phyloP scores from a whole-genome alignment of 2,888 invertebrate species.

The Oscheius sp. region DNA sequence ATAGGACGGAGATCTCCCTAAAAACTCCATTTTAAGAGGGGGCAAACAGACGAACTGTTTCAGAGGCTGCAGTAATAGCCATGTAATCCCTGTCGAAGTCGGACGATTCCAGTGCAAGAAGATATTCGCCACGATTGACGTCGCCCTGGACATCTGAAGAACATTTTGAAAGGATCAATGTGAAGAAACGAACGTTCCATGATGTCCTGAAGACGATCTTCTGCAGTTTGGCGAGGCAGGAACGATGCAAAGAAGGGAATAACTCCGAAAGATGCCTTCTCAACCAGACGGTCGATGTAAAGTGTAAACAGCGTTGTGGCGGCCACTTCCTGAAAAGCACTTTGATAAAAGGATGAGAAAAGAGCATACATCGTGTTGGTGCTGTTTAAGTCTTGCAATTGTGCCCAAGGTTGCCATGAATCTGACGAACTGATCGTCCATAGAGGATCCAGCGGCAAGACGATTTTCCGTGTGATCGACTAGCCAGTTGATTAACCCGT shows the following conservation, averaged over 20 bases:
- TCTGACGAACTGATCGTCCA: conserved; percentile 27
- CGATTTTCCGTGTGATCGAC: conserved; percentile 9
- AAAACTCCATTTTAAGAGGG: background rate
- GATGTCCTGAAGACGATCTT: conserved; percentile 24
- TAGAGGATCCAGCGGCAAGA: background rate
- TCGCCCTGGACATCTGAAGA: conserved; percentile 23
- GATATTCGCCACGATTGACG: conserved; percentile 18
- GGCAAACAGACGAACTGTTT: conserved; percentile 12
- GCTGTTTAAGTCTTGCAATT: conserved; percentile 20
- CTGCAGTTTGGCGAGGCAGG: conserved; percentile 20
- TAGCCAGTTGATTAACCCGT: conserved; percentile 20
- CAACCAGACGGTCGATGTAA: conserved; percentile 10
- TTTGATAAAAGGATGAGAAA: background rate
- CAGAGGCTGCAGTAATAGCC: conserved; percentile 19
- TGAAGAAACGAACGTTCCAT: conserved; percentile 25
- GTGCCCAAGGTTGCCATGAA: conserved; percentile 20
- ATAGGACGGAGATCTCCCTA: conserved; percentile 4
- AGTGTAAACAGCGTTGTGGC: conserved; percentile 2
- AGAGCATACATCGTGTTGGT: conserved; percentile 22
- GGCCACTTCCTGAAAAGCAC: background rate
- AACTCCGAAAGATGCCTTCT: background rate
- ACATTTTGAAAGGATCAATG: too few relatives aligned
- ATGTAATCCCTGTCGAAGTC: conserved; percentile 34
- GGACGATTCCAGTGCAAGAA: conserved; percentile 20
- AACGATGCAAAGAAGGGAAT: conserved; percentile 36